These are phyloP conservation scores for Papilio aristodemus DNA, from an alignment of 1,140 invertebrate genomes.

Conservation along the genomic window DNA sequence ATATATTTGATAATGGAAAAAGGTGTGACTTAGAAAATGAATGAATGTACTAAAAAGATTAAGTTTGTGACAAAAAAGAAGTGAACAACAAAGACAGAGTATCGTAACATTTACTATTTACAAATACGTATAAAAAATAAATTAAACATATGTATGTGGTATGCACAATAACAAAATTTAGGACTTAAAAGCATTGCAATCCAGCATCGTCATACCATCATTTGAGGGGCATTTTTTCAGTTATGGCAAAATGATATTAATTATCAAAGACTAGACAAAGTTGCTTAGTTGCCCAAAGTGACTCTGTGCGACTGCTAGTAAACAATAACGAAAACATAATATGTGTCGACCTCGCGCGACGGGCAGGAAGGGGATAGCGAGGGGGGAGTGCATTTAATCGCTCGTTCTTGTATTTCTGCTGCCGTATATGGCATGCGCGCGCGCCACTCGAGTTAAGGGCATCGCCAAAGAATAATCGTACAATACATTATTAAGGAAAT, in stretches of 20 bases:
- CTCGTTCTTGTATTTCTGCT: conserved; percentile 72
- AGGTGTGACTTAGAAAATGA: neutral
- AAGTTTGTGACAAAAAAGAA: neutral
- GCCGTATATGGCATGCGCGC: conserved; percentile 71
- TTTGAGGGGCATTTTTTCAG: too few species aligned
- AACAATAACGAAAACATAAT: conserved; percentile 68
- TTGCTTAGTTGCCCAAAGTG: neutral
- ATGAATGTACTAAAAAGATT: neutral
- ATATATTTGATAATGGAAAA: neutral
- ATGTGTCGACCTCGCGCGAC: conserved; percentile 56
- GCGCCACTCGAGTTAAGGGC: conserved; percentile 55
- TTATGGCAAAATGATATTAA: neutral
- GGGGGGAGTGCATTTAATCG: conserved; percentile 65
- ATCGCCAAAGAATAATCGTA: conserved; percentile 49
- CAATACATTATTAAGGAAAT: conserved; percentile 26
- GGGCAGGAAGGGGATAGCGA: conserved; percentile 20
- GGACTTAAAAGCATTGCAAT: too few species aligned
- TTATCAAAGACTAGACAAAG: neutral
- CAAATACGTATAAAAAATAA: neutral
- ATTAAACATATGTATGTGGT: too few species aligned
- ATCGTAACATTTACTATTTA: neutral
- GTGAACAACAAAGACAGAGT: too few species aligned
- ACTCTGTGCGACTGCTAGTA: conserved; percentile 35
- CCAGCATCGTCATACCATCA: too few species aligned
- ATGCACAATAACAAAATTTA: too few species aligned